Base-by-base conservation (phyloP, 2,797 vertebrate genomes). In the Chromis chromis region DNA sequence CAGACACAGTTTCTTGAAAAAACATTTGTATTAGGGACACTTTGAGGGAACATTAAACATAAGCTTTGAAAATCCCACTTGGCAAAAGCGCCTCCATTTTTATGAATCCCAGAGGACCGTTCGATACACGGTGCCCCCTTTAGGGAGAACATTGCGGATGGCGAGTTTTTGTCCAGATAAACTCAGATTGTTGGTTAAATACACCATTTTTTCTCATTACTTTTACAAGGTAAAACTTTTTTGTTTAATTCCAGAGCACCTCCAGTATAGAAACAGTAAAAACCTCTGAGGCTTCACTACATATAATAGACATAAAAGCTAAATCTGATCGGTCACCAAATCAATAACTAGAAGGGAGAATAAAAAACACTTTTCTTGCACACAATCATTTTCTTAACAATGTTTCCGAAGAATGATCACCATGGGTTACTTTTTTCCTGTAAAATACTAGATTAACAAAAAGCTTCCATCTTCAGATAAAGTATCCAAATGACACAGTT, bases 21-120 rank as follows among this genome's bases (percentile, higher is more conserved):
- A 53, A 63, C 57, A 63, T 67, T 65, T 57, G 10, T 58, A 61
- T 52, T 46, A 31, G 4, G 25, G 6, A 60, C 61, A 50, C 48
- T 72, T 27, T 27, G 22, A 49, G 28, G 17, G n/a, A 33, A 21
- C n/a, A 16, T 33, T 22, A 58, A 27, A 69, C 46, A 57, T 22
- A 36, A 44, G 22, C 5, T 53, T 22, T 39, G 4, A 52, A 19
- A 52, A 52, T 52, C 44, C 27, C 60, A 10, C 42, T 62, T 49
- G 44, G 40, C 40, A 16, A 42, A 14, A 42, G 40, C 16, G 4
- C 13, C 14, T 42, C 40, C 14, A 42, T 61, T 61, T 13, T 44
- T 14, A 36, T 6, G 22, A 22, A 49, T 63, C 44, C 28, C 6
- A 9, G 10, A 11, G 46, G n/a, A 21, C 46, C 3, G 21, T 21